phyloP scores from a whole-genome alignment of 2,888 invertebrate species.

The Notodonta dromedarius region DNA sequence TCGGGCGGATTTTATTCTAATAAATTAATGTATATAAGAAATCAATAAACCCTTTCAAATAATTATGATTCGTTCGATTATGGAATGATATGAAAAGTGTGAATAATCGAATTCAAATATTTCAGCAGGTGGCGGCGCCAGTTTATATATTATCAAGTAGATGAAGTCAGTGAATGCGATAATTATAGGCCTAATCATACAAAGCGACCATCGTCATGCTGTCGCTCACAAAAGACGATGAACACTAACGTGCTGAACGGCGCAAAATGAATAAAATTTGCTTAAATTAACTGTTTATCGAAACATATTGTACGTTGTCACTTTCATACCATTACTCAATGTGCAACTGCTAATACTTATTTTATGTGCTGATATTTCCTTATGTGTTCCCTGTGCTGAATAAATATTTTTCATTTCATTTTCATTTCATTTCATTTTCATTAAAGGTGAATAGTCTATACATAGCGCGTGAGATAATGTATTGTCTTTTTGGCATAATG shows the following conservation, averaged over 20 bases:
- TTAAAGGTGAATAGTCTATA: no score
- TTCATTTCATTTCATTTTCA: no score
- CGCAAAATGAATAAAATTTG: background rate
- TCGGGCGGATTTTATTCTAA: no score
- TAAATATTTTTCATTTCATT: no score
- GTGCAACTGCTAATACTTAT: background rate
- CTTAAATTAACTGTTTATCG: background rate
- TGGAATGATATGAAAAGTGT: constrained; percentile 9
- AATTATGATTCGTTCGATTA: no score
- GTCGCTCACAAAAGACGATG: background rate
- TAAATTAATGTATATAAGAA: no score
- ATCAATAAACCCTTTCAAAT: no score
- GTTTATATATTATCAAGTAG: background rate
- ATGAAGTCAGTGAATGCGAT: background rate
- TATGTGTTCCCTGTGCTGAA: no score
- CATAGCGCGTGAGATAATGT: no score
- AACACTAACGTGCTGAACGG: background rate
- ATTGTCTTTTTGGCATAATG: no score
- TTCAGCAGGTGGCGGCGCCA: constrained; percentile 10
- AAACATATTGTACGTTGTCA: background rate
- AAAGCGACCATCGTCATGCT: background rate
- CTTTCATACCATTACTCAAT: background rate
- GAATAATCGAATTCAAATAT: constrained; percentile 22
- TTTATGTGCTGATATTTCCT: no score
- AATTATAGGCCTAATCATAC: background rate